Evolutionary conservation across 2,797 vertebrate genomes (phyloP), one percentile per base, ranked within the genome.

Genomic region (Phalanger gymnotis): DNA sequence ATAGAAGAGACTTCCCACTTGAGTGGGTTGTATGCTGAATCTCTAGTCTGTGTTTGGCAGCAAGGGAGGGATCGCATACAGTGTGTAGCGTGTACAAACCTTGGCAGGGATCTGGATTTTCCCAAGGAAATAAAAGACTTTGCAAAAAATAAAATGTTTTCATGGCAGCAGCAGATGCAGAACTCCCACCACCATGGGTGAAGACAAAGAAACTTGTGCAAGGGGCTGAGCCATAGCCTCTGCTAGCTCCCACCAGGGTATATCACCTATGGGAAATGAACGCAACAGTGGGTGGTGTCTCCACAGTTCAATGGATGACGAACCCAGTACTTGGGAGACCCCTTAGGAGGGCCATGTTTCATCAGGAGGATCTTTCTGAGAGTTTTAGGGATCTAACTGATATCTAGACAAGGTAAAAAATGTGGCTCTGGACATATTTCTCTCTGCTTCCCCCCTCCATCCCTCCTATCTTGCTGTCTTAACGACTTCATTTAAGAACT

Each of bases 131-230:
- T 89, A 61, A 66, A 34, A 57, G 90, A 91, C 93, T 95, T 54
- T 91, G 31, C 10, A 56, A 73, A 91, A 61, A 56, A 96, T 73
- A 87, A 95, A 95, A 95, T 96, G 95, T 96, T 97, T 97, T 97
- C 92, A 96, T 93, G 96, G 93, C 92, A 97, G 96, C 61, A 96
- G 91, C 95, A 96, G 94, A 96, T 97, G 95, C 89, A 95, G 94
- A 96, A 93, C 96, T 98, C 96, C 96, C 94, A 96, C 97, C 61
- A 58, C 27, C 96, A 53, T 89, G 73, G 89, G 58, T 2, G 7
- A 96, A 57, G 94, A 93, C 81, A 96, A 94, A 95, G 91, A 93
- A 90, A 92, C 91, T 53, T 94, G 55, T 90, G 9, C 27, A 90
- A 89, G 57, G 94, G 54, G 51, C 90, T 91, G 93, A 97, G 95